Evolutionary conservation across 2,113 vertebrate genomes (phyloP).

Genomic region (Isichthys henryi): DNA sequence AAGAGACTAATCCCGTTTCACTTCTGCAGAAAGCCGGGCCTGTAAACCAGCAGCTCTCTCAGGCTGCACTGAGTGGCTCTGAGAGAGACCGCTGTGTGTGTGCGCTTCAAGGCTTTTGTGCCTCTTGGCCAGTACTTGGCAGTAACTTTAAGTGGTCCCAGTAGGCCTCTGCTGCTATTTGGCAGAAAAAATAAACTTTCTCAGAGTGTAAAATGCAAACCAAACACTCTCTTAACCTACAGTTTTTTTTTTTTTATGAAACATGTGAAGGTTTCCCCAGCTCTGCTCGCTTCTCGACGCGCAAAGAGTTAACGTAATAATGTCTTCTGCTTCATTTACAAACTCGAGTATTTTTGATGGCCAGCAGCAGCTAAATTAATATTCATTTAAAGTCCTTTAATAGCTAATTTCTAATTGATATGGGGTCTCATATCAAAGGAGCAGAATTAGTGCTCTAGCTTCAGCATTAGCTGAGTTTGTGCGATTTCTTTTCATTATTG

Average conservation of each 20-base stretch:
- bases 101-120: slow-evolving; percentile 93
- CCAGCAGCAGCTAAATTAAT: slow-evolving; percentile 50
- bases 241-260: slow-evolving; percentile 57
- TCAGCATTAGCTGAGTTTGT: not conserved
- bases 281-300: slow-evolving; percentile 36
- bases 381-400: slow-evolving; percentile 58
- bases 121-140: slow-evolving; percentile 82
- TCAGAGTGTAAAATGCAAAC: slow-evolving; percentile 62
- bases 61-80: slow-evolving; percentile 85
- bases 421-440: slow-evolving; percentile 59
- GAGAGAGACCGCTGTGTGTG: slow-evolving; percentile 87
- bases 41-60: slow-evolving; percentile 99
- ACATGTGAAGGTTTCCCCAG: slow-evolving; percentile 53
- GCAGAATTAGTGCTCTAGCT: slow-evolving; percentile 26
- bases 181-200: slow-evolving; percentile 70
- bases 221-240: slow-evolving; percentile 62
- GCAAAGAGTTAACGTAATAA: slow-evolving; percentile 49
- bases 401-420: slow-evolving; percentile 64
- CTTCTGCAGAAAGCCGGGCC: slow-evolving; percentile 90
- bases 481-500: slow-evolving; percentile 45
- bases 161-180: slow-evolving; percentile 75
- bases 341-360: slow-evolving; percentile 38
- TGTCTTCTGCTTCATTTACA: slow-evolving; percentile 20
- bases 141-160: slow-evolving; percentile 89
- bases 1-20: slow-evolving; percentile 99